Evolutionary conservation across 2,888 invertebrate species (phyloP), one percentile per base, ranked within the genome.

Genomic region (Thysanoteuthis rhombus): DNA sequence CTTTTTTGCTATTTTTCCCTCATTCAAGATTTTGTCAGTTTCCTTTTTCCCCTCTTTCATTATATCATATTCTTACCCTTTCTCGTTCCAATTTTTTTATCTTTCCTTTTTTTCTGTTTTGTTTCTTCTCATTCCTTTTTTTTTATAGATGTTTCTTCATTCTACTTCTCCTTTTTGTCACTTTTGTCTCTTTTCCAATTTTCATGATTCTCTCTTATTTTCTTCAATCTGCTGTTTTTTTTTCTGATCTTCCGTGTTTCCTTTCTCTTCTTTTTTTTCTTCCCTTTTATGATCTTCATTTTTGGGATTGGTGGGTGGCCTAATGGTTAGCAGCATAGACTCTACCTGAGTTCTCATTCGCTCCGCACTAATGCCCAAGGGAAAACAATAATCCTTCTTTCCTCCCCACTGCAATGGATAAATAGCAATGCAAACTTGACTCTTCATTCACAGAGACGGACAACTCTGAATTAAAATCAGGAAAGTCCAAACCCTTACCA

Each of bases 261-360:
- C 22, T 36, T 40, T n/a, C 25, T 40, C 91, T 92, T 32, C 1
- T 42, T 6, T 39, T 38, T 90, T 38, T 90, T 32, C 32, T 38
- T 22, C 32, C 90, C 0, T 22, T 90, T 22, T 22, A 1, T 90
- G 3, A 22, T 90, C 2, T 1, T 19, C 22, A 16, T 1, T 25
- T 2, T 38, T 32, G 1, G n/a, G n/a, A n/a, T n/a, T n/a, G n/a
- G n/a, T n/a, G n/a, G n/a, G 28, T 38, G 0, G 0, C 22, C 12
- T 89, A 10, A 16, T 5, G 10, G 0, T 38, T 2, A 32, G 28
- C 25, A 0, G 4, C 10, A 12, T 25, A 32, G 19, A 8, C 38
- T 38, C 10, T 38, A 12, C 25, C 39, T 38, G n/a, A n/a, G n/a
- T 91, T 38, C 39, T 39, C 25, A 12, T 38, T 91, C 40, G 19